These are phyloP conservation scores for Clytia hemisphaerica DNA, from an alignment of 30 jellyfish, hydroid and myxozoan genomes.

Conservation along the genomic window DNA sequence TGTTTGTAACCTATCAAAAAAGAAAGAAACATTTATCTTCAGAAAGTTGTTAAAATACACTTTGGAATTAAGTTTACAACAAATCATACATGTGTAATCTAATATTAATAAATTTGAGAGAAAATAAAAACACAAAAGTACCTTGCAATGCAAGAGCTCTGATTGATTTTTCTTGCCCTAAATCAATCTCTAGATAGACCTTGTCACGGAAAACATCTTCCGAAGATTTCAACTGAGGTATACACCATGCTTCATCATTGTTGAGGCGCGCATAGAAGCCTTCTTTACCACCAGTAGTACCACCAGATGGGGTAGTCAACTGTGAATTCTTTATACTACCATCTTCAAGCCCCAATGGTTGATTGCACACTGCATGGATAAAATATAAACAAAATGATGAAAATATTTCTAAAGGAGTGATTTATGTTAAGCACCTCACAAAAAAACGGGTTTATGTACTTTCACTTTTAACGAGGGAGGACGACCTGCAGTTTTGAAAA, in stretches of 20 bases:
- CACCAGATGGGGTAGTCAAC: constrained; percentile 1
- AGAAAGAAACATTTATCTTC: too few relatives aligned
- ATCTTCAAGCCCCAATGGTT: constrained; percentile 23
- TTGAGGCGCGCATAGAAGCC: constrained; percentile 21
- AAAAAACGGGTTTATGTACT: too few relatives aligned
- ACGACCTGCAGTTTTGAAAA: too few relatives aligned
- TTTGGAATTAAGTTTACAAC: too few relatives aligned
- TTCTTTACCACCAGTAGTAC: constrained; percentile 7
- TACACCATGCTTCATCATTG: constrained; percentile 31
- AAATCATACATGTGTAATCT: too few relatives aligned
- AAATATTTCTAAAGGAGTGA: too few relatives aligned
- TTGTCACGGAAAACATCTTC: neutral
- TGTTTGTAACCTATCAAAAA: neutral
- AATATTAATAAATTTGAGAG: too few relatives aligned
- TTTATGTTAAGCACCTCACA: too few relatives aligned
- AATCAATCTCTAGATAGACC: neutral
- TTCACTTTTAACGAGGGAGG: too few relatives aligned
- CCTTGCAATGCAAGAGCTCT: constrained; percentile 39
- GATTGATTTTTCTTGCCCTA: neutral
- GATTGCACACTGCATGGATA: constrained; percentile 22
- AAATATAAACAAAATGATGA: too few relatives aligned
- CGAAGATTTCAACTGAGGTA: neutral
- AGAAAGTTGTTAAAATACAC: too few relatives aligned
- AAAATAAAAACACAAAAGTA: too few relatives aligned
- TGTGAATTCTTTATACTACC: neutral